phyloP scores from a whole-genome alignment of 1,140 invertebrate genomes.

The Lanistes nyassanus region DNA sequence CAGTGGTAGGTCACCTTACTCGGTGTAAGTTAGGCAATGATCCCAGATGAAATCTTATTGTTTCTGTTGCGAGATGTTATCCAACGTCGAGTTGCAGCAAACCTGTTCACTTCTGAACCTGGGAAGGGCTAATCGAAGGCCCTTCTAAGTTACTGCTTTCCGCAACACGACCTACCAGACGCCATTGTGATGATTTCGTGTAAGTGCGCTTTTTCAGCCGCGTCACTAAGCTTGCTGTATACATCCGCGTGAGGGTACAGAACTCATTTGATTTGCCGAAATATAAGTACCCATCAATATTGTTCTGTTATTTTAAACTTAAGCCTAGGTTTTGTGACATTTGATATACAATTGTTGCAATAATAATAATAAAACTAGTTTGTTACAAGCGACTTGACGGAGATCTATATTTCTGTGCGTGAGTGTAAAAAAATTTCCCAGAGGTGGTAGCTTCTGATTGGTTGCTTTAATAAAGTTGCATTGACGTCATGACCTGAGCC shows the following conservation, averaged over 20 bases:
- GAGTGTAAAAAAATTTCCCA: no score
- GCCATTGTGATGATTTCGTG: slow-evolving; percentile 25
- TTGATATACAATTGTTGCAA: no score
- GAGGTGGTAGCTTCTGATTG: no score
- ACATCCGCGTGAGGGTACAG: slow-evolving; percentile 14
- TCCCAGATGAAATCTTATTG: background rate
- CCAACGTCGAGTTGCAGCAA: slow-evolving; percentile 12
- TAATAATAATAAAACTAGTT: no score
- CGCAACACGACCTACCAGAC: slow-evolving; percentile 20
- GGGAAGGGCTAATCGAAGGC: slow-evolving; percentile 19
- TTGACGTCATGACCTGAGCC: no score
- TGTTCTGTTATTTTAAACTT: no score
- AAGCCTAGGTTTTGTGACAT: no score
- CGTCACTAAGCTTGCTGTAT: background rate
- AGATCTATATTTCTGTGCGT: no score
- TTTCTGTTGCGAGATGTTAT: slow-evolving; percentile 5
- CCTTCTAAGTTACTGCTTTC: slow-evolving; percentile 14
- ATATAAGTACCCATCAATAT: no score
- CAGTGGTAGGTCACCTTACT: background rate
- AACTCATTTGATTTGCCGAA: no score
- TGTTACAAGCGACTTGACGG: no score
- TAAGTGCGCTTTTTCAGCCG: slow-evolving; percentile 12
- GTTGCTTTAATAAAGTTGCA: no score
- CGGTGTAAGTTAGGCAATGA: background rate
- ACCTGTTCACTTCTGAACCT: slow-evolving; percentile 24